Conservation (phyloP, 2,888 invertebrate species). For the Parthenolecanium corni region DNA sequence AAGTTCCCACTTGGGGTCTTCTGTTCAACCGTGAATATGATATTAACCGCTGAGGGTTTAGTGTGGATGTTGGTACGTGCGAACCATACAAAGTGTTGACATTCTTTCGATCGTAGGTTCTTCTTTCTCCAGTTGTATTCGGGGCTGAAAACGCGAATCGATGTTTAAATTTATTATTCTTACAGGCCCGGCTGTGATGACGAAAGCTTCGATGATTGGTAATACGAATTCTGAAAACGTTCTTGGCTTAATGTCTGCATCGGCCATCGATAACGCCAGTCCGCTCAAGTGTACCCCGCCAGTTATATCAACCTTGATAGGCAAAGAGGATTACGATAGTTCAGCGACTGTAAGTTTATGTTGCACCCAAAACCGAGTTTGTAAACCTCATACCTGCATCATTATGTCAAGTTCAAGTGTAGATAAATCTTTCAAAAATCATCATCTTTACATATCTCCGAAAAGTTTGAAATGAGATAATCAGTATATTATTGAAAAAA, state of each 20-base stretch:
- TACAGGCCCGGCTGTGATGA: slow-evolving; percentile 15
- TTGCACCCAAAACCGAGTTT: too few species aligned
- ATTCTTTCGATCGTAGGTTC: background rate
- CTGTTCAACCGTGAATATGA: too few species aligned
- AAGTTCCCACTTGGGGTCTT: too few species aligned
- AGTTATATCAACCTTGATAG: slow-evolving; percentile 25
- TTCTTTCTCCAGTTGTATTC: background rate
- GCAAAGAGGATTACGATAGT: slow-evolving; percentile 46
- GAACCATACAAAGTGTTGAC: too few species aligned
- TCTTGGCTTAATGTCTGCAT: background rate
- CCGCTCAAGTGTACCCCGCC: slow-evolving; percentile 33
- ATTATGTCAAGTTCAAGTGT: too few species aligned
- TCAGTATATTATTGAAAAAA: too few species aligned
- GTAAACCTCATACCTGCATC: too few species aligned
- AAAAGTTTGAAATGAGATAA: too few species aligned
- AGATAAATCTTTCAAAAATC: too few species aligned
- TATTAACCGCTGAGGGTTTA: too few species aligned
- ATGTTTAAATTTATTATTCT: background rate
- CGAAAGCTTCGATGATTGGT: slow-evolving; percentile 7
- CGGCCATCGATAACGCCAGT: slow-evolving; percentile 9
- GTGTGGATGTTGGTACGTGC: too few species aligned
- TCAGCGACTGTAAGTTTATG: slow-evolving; percentile 44
- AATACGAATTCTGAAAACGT: background rate
- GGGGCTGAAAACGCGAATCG: background rate
- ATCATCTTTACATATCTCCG: too few species aligned